These are phyloP conservation scores for Corbicula japonica DNA, from an alignment of 2,888 invertebrate genomes.

Conservation along the genomic window DNA sequence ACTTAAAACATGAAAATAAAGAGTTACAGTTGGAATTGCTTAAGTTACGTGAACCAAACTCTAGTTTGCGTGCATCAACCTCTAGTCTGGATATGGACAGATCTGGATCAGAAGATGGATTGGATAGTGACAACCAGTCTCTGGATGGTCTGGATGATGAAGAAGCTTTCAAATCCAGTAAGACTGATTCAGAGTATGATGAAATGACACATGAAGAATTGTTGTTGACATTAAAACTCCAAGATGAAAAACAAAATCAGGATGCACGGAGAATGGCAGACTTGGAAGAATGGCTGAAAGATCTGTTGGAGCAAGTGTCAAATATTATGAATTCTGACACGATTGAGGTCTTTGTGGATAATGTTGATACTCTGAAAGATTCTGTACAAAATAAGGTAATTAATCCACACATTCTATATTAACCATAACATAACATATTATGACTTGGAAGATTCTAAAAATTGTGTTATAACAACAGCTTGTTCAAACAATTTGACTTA, in stretches of 20 bases:
- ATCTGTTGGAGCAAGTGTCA: constrained; percentile 39
- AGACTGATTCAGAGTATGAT: constrained; percentile 40
- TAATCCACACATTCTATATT: too few relatives aligned
- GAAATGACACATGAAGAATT: constrained; percentile 58
- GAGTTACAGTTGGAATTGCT: constrained; percentile 59
- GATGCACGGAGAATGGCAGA: constrained; percentile 40
- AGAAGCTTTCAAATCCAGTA: constrained; percentile 51
- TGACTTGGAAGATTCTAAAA: too few relatives aligned
- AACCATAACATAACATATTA: too few relatives aligned
- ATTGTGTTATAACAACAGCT: too few relatives aligned
- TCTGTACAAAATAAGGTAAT: constrained; percentile 44
- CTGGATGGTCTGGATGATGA: constrained; percentile 40
- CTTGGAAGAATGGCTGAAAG: constrained; percentile 48
- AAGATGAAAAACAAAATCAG: constrained; percentile 56
- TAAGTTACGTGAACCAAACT: constrained; percentile 37
- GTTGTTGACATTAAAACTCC: constrained; percentile 56
- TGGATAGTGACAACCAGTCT: constrained; percentile 54
- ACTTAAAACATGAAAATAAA: constrained; percentile 65
- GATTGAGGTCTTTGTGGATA: constrained; percentile 45
- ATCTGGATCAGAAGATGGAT: constrained; percentile 58
- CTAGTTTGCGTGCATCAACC: constrained; percentile 51
- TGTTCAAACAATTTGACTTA: too few relatives aligned
- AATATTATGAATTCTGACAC: constrained; percentile 47
- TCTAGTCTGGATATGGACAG: constrained; percentile 62
- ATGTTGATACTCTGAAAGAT: constrained; percentile 46